Percentiles rank a stretch among this genome's conserved stretches.
Conservation (phyloP, 1,140 invertebrate genomes). For the Dendrolimus kikuchii region DNA sequence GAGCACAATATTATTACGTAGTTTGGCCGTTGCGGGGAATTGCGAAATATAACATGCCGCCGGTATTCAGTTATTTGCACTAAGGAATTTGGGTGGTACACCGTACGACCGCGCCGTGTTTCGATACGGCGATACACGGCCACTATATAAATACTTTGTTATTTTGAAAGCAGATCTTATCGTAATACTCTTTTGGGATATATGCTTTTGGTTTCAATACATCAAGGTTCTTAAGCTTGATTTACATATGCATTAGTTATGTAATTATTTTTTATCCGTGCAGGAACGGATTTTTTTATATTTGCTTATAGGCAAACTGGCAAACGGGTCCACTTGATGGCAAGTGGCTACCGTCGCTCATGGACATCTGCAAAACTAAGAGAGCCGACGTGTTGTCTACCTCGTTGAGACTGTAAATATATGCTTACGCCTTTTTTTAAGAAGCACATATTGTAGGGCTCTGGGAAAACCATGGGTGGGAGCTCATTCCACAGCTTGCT, state of each 20-base stretch:
- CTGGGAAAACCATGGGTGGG: no score
- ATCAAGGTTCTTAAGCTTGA: neutral
- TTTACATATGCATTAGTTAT: neutral
- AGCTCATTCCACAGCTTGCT: no score
- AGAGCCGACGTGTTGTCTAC: no score
- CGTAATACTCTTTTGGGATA: neutral
- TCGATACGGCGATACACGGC: neutral
- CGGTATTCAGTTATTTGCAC: slow-evolving; percentile 47
- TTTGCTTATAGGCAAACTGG: no score
- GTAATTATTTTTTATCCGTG: neutral
- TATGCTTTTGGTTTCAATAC: neutral
- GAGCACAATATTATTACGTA: slow-evolving; percentile 67
- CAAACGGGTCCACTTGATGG: no score
- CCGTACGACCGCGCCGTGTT: slow-evolving; percentile 12
- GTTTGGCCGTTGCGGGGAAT: slow-evolving; percentile 54
- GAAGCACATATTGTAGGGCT: no score
- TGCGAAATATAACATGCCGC: slow-evolving; percentile 54
- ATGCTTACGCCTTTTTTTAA: no score
- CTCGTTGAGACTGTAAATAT: no score
- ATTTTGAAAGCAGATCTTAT: no score
- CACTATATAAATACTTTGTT: neutral
- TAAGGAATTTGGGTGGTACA: slow-evolving; percentile 27
- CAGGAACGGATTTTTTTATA: no score
- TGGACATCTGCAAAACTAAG: no score
- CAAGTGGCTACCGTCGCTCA: no score